These are phyloP conservation scores for Lamprotornis superbus DNA, from an alignment of 2,113 vertebrate species.

Conservation along the genomic window DNA sequence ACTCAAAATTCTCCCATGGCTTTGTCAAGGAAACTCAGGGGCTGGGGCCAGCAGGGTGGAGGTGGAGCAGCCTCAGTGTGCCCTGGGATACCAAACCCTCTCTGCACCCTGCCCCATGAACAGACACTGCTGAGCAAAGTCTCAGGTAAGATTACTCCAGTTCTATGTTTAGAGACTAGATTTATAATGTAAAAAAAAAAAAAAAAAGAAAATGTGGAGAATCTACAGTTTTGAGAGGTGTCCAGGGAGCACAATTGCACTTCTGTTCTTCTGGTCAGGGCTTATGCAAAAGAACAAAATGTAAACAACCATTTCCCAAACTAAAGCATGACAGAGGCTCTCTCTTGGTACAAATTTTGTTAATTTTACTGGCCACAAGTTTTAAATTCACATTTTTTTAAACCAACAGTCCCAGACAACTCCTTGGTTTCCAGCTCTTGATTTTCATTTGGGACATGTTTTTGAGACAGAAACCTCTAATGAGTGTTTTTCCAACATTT, in stretches of 20 bases:
- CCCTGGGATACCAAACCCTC: neutral
- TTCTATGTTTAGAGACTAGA: neutral
- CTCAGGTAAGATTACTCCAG: no score
- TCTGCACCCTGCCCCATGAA: accelerated
- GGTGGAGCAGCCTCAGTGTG: neutral
- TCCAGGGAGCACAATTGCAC: neutral
- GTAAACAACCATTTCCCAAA: neutral
- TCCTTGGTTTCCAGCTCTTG: neutral
- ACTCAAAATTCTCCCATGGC: neutral
- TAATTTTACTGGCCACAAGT: neutral
- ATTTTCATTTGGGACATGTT: neutral
- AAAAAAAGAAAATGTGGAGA: neutral
- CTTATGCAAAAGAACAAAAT: neutral
- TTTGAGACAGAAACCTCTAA: neutral
- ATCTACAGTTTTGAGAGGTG: neutral
- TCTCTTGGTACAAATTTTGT: neutral
- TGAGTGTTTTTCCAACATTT: neutral
- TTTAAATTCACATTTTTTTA: neutral
- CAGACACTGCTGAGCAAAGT: neutral
- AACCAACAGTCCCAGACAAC: neutral
- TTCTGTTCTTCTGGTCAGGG: neutral
- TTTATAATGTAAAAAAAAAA: neutral
- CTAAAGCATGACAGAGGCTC: neutral
- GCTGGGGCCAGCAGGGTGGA: neutral
- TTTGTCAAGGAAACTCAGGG: neutral